Evolutionary conservation across 2,888 invertebrate species (phyloP).

Genomic region (Heliconius charithonia): DNA sequence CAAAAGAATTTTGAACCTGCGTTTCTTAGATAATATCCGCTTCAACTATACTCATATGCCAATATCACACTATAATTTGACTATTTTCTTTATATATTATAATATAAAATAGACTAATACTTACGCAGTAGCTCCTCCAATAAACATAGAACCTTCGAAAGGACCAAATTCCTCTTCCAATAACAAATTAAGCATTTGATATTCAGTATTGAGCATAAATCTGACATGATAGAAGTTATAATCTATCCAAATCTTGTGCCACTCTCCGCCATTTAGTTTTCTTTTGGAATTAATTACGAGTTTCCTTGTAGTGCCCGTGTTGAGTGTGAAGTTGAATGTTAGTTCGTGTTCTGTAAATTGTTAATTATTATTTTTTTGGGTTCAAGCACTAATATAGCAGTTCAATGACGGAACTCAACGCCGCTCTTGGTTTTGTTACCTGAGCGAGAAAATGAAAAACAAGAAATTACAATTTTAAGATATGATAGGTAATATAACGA

Average conservation of each 20-base stretch:
- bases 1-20: too few relatives aligned
- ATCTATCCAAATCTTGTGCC: constrained; percentile 98
- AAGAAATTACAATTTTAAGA: too few relatives aligned
- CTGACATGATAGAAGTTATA: constrained; percentile 96
- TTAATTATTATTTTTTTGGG: too few relatives aligned
- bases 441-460: too few relatives aligned
- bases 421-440: too few relatives aligned
- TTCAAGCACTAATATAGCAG: neutral
- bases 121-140: constrained; percentile 96
- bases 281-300: constrained; percentile 92
- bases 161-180: constrained; percentile 95
- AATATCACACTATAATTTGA: too few relatives aligned
- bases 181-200: constrained; percentile 92
- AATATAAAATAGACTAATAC: constrained; percentile 58
- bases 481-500: too few relatives aligned
- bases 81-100: too few relatives aligned
- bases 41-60: too few relatives aligned
- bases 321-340: constrained; percentile 94
- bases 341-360: constrained; percentile 88
- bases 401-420: neutral
- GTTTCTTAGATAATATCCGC: too few relatives aligned
- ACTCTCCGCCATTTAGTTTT: constrained; percentile 94
- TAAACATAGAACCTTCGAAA: constrained; percentile 96
- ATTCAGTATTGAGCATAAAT: constrained; percentile 96
- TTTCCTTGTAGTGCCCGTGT: constrained; percentile 91